Conservation (phyloP, 2,888 invertebrate species). For the Listrodromus nycthemerus region DNA sequence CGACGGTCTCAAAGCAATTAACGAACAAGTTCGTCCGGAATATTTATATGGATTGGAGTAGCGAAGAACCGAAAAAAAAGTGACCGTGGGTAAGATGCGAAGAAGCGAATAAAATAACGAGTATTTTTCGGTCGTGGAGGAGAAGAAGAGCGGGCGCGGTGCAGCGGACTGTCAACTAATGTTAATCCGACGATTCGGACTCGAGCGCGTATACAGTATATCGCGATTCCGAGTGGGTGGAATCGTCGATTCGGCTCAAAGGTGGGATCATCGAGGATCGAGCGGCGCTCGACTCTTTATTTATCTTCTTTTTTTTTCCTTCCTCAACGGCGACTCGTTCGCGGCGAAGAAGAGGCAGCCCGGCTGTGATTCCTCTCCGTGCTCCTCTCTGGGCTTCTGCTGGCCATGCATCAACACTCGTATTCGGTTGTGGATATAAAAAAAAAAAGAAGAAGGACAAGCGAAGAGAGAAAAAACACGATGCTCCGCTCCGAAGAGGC, state of each 20-base stretch:
- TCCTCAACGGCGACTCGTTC: constrained; percentile 59
- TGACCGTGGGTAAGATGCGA: constrained; percentile 27
- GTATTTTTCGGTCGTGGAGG: constrained; percentile 49
- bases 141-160: constrained; percentile 34
- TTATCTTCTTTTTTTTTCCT: constrained; percentile 16
- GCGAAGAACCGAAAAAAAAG: constrained; percentile 20
- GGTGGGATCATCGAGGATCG: constrained; percentile 78
- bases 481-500: constrained; percentile 76
- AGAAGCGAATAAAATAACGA: constrained; percentile 37
- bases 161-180: constrained; percentile 70
- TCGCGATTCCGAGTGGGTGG: constrained; percentile 78
- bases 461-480: constrained; percentile 69
- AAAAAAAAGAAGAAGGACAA: constrained; percentile 56
- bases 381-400: constrained; percentile 50
- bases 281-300: constrained; percentile 18
- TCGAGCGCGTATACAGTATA: constrained; percentile 51
- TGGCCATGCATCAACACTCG: constrained; percentile 62
- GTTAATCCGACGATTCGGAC: constrained; percentile 73
- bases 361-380: constrained; percentile 55
- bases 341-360: constrained; percentile 48
- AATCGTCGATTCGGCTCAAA: constrained; percentile 78
- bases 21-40: constrained; percentile 74
- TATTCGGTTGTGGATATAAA: constrained; percentile 48
- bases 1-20: constrained; percentile 76
- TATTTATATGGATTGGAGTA: constrained; percentile 68